phyloP scores from a whole-genome alignment of 2,113 vertebrate species.

The Scartelaos histophorus region DNA sequence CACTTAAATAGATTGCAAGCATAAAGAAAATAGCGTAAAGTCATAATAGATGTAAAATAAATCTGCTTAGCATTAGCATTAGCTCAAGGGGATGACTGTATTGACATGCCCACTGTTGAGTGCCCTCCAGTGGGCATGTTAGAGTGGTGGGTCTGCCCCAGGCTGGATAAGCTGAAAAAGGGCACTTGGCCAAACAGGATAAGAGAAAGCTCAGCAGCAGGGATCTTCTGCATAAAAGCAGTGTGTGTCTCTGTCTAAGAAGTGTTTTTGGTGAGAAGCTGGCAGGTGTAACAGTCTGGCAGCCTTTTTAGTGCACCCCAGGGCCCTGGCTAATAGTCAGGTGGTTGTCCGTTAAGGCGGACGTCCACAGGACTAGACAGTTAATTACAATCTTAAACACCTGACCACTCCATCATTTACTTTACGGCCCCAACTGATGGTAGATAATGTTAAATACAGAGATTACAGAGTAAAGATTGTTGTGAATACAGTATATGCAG shows the following conservation, averaged over 20 bases:
- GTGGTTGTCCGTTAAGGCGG: conserved; percentile 50
- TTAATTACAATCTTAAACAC: conserved; percentile 54
- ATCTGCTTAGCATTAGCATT: conserved; percentile 25
- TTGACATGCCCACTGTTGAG: conserved; percentile 50
- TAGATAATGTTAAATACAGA: neutral
- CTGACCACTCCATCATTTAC: conserved; percentile 23
- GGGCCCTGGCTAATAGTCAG: conserved; percentile 51
- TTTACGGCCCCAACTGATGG: conserved; percentile 18
- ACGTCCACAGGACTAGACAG: conserved; percentile 41
- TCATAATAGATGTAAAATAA: conserved; percentile 43
- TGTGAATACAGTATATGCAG: neutral
- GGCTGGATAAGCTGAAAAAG: conserved; percentile 34
- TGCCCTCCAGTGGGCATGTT: conserved; percentile 45
- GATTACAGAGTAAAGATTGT: conserved; percentile 2
- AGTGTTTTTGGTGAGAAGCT: conserved; percentile 37
- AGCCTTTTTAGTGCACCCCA: conserved; percentile 50
- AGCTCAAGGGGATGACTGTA: conserved; percentile 37
- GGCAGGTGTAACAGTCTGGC: conserved; percentile 56
- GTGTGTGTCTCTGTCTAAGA: conserved; percentile 36
- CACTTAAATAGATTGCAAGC: neutral
- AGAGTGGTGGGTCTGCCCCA: conserved; percentile 21
- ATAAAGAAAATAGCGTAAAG: conserved; percentile 19
- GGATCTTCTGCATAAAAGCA: conserved; percentile 42
- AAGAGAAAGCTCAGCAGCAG: conserved; percentile 51
- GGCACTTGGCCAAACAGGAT: conserved; percentile 38